Evolutionary conservation across 2,113 vertebrate genomes (phyloP).

Genomic region (Manacus vitellinus): DNA sequence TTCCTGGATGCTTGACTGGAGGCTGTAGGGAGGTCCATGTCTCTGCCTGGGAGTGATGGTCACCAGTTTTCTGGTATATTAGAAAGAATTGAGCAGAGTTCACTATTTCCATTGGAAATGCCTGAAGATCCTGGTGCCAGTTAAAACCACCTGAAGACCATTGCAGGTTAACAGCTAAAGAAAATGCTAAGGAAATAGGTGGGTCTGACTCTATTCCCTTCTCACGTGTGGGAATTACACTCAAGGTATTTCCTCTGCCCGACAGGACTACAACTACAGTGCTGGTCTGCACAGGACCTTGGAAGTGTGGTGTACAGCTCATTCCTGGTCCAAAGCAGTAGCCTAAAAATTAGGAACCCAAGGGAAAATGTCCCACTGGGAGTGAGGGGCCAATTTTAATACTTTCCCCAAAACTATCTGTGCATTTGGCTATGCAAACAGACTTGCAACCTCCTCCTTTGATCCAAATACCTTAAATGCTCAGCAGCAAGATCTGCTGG

Average conservation of each 20-base stretch:
- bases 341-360: background rate
- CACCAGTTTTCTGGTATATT: background rate
- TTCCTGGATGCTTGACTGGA: background rate
- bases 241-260: background rate
- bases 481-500: background rate
- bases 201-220: background rate
- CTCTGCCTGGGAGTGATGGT: background rate
- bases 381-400: background rate
- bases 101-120: background rate
- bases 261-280: background rate
- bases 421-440: background rate
- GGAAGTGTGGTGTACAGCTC: background rate
- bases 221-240: background rate
- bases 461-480: background rate
- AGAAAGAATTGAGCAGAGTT: background rate
- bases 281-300: background rate
- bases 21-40: fast-evolving
- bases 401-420: background rate
- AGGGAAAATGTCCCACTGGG: background rate
- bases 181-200: background rate
- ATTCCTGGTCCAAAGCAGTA: background rate
- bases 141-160: background rate
- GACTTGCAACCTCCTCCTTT: background rate
- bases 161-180: background rate
- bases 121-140: background rate